These are phyloP conservation scores for Zygogramma bicolorata DNA, from an alignment of 2,888 invertebrate genomes.

Conservation along the genomic window DNA sequence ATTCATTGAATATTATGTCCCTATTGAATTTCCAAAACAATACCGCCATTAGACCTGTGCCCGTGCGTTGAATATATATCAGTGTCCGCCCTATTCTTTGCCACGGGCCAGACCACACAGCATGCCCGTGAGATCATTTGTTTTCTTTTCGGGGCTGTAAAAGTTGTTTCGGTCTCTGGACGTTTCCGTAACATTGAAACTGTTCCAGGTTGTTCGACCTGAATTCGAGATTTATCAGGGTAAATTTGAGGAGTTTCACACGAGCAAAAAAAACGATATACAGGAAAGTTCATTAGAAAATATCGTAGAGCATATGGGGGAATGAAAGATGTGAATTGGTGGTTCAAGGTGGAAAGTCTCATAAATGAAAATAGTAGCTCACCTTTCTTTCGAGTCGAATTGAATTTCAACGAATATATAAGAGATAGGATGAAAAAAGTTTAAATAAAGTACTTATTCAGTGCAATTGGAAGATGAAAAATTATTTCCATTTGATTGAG, in stretches of 20 bases:
- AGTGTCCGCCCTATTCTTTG: constrained; percentile 29
- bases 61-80: constrained; percentile 30
- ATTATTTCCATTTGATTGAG: no score
- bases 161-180: constrained; percentile 4
- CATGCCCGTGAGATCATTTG: constrained; percentile 20
- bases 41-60: constrained; percentile 31
- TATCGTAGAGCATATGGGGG: no score
- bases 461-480: no score
- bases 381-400: no score
- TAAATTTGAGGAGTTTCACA: not conserved
- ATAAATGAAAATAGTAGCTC: no score
- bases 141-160: constrained; percentile 18
- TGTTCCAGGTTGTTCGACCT: constrained; percentile 7
- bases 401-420: no score
- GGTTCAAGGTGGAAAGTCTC: no score
- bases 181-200: constrained; percentile 18
- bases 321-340: no score
- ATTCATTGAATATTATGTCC: constrained; percentile 30
- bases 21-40: constrained; percentile 39
- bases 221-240: not conserved
- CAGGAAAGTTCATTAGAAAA: constrained; percentile 1
- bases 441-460: no score
- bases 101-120: constrained; percentile 27
- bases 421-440: no score
- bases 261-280: not conserved